phyloP scores from a whole-genome alignment of 2,113 vertebrate genomes.

The Xenopus laevis region DNA sequence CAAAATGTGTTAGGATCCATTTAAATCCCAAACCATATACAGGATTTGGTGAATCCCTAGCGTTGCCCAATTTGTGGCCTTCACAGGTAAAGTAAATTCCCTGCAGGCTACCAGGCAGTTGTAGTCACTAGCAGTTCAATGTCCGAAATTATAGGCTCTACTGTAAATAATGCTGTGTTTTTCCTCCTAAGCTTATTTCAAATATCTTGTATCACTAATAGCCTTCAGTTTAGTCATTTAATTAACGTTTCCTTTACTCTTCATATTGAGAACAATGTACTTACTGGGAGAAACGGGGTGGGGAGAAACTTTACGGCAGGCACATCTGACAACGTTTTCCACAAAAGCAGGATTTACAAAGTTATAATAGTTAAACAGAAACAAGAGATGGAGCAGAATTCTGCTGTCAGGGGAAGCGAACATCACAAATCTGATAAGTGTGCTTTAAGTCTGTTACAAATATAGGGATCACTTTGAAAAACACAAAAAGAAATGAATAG shows the following conservation, averaged over 20 bases:
- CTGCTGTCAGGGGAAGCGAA: conserved; percentile 12
- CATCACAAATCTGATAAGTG: conserved; percentile 13
- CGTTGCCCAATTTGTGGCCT: no score
- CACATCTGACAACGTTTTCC: conserved; percentile 33
- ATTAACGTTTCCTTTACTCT: background rate
- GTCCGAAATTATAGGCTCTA: no score
- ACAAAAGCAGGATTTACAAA: conserved; percentile 27
- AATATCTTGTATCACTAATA: background rate
- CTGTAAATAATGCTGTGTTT: no score
- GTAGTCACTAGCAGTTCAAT: no score
- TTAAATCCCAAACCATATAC: no score
- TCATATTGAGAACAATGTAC: background rate
- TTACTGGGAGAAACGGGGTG: conserved; percentile 15
- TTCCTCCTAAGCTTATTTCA: background rate
- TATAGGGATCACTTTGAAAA: conserved; percentile 1
- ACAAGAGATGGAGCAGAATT: conserved; percentile 9
- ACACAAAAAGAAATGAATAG: background rate
- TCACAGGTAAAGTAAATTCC: no score
- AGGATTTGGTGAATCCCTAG: no score
- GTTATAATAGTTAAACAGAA: conserved; percentile 22
- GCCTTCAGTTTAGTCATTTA: background rate
- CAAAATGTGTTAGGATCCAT: no score
- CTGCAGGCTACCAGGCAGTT: no score
- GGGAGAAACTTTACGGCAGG: conserved; percentile 28
- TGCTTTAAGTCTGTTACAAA: background rate